A percentile compares a stretch with the other conserved stretches of the same genome.
These are phyloP conservation scores for Eristalis tenax DNA, from an alignment of 2,888 invertebrate genomes.

Conservation along the genomic window DNA sequence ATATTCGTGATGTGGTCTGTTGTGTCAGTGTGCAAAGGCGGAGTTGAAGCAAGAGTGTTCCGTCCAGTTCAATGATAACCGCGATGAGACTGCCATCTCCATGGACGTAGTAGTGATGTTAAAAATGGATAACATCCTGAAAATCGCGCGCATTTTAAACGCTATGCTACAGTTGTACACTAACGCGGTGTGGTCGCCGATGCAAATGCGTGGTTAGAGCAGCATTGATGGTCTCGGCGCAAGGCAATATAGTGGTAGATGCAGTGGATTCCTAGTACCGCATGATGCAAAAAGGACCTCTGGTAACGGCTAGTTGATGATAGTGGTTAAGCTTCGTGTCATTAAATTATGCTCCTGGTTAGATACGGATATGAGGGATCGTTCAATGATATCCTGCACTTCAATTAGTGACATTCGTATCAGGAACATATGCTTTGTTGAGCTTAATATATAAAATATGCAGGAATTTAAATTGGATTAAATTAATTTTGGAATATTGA, in stretches of 20 bases:
- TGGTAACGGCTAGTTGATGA: slow-evolving; percentile 55
- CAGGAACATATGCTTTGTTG: background rate
- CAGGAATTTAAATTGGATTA: too few species aligned
- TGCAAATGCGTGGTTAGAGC: slow-evolving; percentile 68
- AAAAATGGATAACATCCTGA: slow-evolving; percentile 67
- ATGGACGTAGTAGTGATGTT: slow-evolving; percentile 57
- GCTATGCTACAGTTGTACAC: slow-evolving; percentile 41
- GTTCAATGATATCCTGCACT: slow-evolving; percentile 38
- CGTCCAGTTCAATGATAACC: slow-evolving; percentile 53
- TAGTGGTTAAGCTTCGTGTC: slow-evolving; percentile 53
- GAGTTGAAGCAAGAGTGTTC: slow-evolving; percentile 46
- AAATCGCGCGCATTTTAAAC: slow-evolving; percentile 60
- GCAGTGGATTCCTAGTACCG: slow-evolving; percentile 53
- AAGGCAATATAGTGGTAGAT: slow-evolving; percentile 7
- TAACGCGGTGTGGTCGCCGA: slow-evolving; percentile 60
- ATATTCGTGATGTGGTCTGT: slow-evolving; percentile 43
- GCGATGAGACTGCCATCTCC: slow-evolving; percentile 44
- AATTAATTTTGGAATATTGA: too few species aligned
- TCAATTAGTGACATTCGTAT: slow-evolving; percentile 32
- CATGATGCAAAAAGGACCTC: slow-evolving; percentile 43
- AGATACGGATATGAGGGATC: slow-evolving; percentile 61
- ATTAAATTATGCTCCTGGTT: slow-evolving; percentile 65
- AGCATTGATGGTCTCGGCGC: slow-evolving; percentile 49
- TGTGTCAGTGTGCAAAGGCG: slow-evolving; percentile 18
- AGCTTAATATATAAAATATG: background rate